Conservation (phyloP, 2,888 invertebrate genomes). For the Oscheius sp. region DNA sequence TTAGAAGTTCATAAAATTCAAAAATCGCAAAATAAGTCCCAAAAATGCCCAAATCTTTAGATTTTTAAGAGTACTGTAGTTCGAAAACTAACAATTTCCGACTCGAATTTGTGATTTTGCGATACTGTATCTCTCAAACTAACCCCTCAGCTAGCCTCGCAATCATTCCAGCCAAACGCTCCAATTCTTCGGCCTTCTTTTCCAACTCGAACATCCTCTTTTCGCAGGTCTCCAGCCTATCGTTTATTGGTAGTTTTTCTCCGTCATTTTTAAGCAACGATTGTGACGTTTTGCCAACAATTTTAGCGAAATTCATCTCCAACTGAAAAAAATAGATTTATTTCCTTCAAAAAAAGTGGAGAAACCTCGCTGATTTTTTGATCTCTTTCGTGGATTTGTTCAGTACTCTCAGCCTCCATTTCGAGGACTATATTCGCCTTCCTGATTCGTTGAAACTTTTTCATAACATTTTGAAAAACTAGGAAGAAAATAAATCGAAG, state of each 20-base stretch:
- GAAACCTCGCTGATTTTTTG: constrained; percentile 55
- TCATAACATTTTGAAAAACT: constrained; percentile 50
- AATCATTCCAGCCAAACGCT: constrained; percentile 22
- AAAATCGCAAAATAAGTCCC: no score
- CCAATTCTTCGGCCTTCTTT: constrained; percentile 33
- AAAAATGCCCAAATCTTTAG: no score
- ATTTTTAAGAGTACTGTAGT: no score
- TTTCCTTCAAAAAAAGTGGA: no score
- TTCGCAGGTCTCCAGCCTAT: constrained; percentile 41
- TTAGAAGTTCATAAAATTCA: no score
- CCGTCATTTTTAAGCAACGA: constrained; percentile 39
- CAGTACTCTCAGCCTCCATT: constrained; percentile 59
- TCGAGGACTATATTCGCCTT: constrained; percentile 59
- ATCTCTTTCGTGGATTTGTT: constrained; percentile 55
- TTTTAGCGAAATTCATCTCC: constrained; percentile 24
- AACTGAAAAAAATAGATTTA: neutral
- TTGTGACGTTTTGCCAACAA: constrained; percentile 38
- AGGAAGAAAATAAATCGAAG: constrained; percentile 59
- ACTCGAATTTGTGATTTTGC: no score
- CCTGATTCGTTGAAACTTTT: constrained; percentile 49
- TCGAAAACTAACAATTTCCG: no score
- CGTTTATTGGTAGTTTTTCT: constrained; percentile 32
- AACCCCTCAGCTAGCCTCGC: neutral
- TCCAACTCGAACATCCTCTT: constrained; percentile 36
- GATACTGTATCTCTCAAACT: neutral